Conservation (phyloP, 2,797 vertebrate genomes). For the Valencia hispanica region DNA sequence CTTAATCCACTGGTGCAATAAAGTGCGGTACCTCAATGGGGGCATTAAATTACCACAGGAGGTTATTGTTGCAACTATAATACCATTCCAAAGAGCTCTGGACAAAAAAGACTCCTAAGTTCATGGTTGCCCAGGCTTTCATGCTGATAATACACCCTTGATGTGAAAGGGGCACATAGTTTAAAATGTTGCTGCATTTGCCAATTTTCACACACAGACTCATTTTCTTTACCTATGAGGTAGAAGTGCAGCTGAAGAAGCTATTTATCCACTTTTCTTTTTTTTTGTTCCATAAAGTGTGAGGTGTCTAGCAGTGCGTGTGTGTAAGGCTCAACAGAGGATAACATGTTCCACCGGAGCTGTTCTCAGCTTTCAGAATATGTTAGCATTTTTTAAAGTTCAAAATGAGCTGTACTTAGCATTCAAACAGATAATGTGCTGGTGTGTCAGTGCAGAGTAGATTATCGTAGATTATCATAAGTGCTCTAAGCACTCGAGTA, state of each 20-base stretch:
- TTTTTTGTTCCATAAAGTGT: conserved; percentile 59
- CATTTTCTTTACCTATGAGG: conserved; percentile 34
- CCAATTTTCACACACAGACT: conserved; percentile 45
- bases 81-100: conserved; percentile 67
- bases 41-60: conserved; percentile 73
- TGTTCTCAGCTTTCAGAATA: conserved; percentile 59
- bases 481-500: conserved; percentile 44
- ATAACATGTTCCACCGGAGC: conserved; percentile 62
- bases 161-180: conserved; percentile 35
- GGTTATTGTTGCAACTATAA: conserved; percentile 66
- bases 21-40: conserved; percentile 76
- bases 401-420: conserved; percentile 60
- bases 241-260: conserved; percentile 65
- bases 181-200: conserved; percentile 53
- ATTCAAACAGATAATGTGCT: conserved; percentile 64
- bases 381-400: conserved; percentile 69
- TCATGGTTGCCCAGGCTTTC: conserved; percentile 19
- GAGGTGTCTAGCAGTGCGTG: conserved; percentile 39
- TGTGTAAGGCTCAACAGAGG: conserved; percentile 54
- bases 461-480: conserved; percentile 71
- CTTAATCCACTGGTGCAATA: conserved; percentile 80
- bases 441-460: conserved; percentile 60
- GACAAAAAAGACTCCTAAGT: conserved; percentile 60
- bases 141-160: conserved; percentile 45
- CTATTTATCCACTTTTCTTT: conserved; percentile 69